These are phyloP conservation scores for Pangasius sanitwongsei DNA, from an alignment of 2,797 vertebrate genomes.

Conservation along the genomic window DNA sequence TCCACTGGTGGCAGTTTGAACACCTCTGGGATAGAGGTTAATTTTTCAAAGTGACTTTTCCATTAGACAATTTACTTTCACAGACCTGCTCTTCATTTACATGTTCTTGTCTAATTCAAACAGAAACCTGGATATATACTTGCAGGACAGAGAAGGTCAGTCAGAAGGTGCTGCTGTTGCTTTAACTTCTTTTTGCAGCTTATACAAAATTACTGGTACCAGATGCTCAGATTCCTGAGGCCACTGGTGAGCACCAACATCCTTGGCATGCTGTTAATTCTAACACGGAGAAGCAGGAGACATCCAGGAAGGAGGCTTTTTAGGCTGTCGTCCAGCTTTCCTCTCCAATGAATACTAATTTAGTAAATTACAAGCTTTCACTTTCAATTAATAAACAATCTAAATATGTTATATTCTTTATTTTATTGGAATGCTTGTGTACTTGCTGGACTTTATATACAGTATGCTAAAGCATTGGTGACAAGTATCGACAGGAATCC, in stretches of 20 bases:
- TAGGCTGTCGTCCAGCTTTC: background rate
- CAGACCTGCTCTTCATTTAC: slow-evolving; percentile 4
- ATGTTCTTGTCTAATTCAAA: slow-evolving; percentile 14
- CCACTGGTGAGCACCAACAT: slow-evolving; percentile 1
- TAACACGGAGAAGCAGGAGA: background rate
- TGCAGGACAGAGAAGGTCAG: background rate
- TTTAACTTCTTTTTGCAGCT: background rate
- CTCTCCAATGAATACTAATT: background rate
- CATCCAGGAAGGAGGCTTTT: background rate
- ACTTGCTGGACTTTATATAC: slow-evolving; percentile 4
- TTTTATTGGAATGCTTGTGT: slow-evolving; percentile 2
- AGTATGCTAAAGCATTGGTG: background rate
- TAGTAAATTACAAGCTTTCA: background rate
- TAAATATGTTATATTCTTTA: slow-evolving; percentile 9
- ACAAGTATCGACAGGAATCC: background rate
- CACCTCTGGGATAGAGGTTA: background rate
- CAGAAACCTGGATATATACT: slow-evolving; percentile 23
- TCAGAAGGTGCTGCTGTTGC: slow-evolving; percentile 24
- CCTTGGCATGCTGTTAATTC: slow-evolving; percentile 1
- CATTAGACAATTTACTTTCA: background rate
- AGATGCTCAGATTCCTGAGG: slow-evolving; percentile 5
- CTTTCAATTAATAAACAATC: background rate
- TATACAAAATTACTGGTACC: background rate
- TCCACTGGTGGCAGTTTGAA: background rate
- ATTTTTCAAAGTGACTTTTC: slow-evolving; percentile 9